Base-by-base conservation (phyloP, 37 sponge, comb jelly and placozoan species). In the Bolinopsis microptera region DNA sequence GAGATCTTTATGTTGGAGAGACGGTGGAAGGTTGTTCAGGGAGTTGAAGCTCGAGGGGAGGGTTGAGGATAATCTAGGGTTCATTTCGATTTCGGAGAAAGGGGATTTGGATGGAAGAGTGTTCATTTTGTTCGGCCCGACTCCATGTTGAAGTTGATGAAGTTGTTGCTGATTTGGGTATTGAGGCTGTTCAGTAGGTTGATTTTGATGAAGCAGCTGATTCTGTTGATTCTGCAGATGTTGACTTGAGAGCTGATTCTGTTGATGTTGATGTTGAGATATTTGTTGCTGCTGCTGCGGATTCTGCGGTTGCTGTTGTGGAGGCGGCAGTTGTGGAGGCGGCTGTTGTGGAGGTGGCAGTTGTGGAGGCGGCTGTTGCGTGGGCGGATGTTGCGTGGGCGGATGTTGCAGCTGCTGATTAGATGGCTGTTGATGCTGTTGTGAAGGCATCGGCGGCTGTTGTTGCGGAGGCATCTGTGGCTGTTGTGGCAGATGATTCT, bases 21-120 rank as follows among this genome's bases (percentile, higher is more conserved):
- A 28, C 8, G 37, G 37, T 8, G 82, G 82, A 21, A 40, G 90
- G 18, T 8, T 23, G 75, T 30, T 3, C 26, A 28, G 75, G 18
- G 75, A 72, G 75, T 30, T n/a, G 31, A 8, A 72, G 30, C 48
- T 39, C 48, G 41, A 41, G 90, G 90, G 61, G 90, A 33, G 36
- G 16, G 90, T 9, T 18, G 32, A 28, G 27, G 90, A 23, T 40
- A 86, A 26, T 9, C 48, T 39, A 48, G 25, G 25, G 90, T 23
- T 40, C 37, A 48, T 18, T 2, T 18, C 30, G 30, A 27, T n/a
- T 40, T 2, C 9, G 61, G 23, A 38, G 8, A 38, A 33, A 5
- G 8, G 83, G 38, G 38, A 82, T 33, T 3, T 32, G 8, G 83
- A 23, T n/a, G 18, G 75, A 72, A 5, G 9, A 48, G 61, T 48